Percentiles rank a stretch among this genome's conserved stretches.
phyloP scores from a whole-genome alignment of 2,888 invertebrate genomes.

The Apomyelois bistriatella region DNA sequence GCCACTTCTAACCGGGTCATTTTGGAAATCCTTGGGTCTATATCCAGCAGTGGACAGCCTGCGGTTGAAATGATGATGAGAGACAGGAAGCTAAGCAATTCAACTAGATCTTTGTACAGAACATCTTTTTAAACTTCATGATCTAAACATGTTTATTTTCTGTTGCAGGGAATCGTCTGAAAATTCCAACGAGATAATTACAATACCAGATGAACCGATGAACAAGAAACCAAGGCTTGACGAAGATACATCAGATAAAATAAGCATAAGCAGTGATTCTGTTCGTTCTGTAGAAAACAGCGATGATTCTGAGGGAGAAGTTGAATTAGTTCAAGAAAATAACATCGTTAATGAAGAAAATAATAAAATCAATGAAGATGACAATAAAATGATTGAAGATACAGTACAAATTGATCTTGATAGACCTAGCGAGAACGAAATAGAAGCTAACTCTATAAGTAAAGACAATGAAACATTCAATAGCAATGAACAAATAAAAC shows the following conservation, averaged over 20 bases:
- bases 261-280: conserved; percentile 60
- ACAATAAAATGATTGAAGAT: conserved; percentile 16
- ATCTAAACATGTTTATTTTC: not conserved
- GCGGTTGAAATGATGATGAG: too few relatives aligned
- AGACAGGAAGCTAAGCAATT: too few relatives aligned
- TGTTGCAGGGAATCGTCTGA: conserved; percentile 38
- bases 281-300: conserved; percentile 44
- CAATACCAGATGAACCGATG: conserved; percentile 49
- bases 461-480: not conserved
- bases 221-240: conserved; percentile 45
- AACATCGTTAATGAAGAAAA: conserved; percentile 22
- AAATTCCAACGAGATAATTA: conserved; percentile 36
- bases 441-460: conserved; percentile 7
- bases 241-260: conserved; percentile 42
- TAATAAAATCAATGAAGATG: conserved; percentile 16
- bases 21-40: too few relatives aligned
- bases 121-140: too few relatives aligned
- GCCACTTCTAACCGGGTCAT: too few relatives aligned
- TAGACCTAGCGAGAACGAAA: conserved; percentile 1
- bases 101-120: too few relatives aligned
- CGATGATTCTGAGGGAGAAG: conserved; percentile 42
- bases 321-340: conserved; percentile 19
- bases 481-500: not conserved
- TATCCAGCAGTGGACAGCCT: too few relatives aligned
- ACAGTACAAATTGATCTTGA: conserved; percentile 15